Evolutionary conservation across 2,797 vertebrate genomes (phyloP), one percentile per base, ranked within the genome.

Genomic region (Argyrosomus regius): DNA sequence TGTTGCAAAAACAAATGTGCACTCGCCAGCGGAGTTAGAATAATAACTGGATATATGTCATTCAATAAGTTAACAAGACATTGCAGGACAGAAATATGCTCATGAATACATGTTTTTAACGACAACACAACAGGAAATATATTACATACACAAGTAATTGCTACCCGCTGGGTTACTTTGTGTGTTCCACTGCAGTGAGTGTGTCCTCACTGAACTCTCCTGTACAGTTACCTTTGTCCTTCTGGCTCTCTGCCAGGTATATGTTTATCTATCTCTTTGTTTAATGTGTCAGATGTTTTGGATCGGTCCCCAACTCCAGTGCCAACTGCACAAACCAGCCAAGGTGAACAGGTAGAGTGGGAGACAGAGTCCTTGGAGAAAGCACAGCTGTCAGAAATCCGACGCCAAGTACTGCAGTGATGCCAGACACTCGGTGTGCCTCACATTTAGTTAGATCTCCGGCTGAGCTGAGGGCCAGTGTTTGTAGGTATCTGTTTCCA

Each of bases 341-440:
- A 87, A 91, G 87, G 87, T 85, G 87, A 92, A 72, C 87, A 90
- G 89, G 88, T 90, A 90, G 67, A 83, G 64, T 63, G 77, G 72
- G 80, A 82, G 88, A 73, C 72, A 4, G 72, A 87, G 89, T 86
- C 89, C 90, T 91, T 88, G 90, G 91, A 91, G 86, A 91, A 90
- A 89, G 90, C 90, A 88, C 87, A 89, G 88, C 88, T 91, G 88
- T 93, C 85, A 91, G 92, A 91, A 91, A 92, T 87, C 63, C 11
- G 84, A 92, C 80, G 83, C 93, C 87, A 86, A 81, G 87, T 56
- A 3, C 88, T 48, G 81, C 87, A 65, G 83, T 61, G 77, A 90
- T 87, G 92, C 88, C 92, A 92, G 90, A 91, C 81, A 53, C 87
- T 84, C 75, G 4, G 72, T 88, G 81, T 75, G 83, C 85, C 70